These are phyloP conservation scores for Eupithecia insigniata DNA, from an alignment of 2,888 invertebrate species.

Conservation along the genomic window DNA sequence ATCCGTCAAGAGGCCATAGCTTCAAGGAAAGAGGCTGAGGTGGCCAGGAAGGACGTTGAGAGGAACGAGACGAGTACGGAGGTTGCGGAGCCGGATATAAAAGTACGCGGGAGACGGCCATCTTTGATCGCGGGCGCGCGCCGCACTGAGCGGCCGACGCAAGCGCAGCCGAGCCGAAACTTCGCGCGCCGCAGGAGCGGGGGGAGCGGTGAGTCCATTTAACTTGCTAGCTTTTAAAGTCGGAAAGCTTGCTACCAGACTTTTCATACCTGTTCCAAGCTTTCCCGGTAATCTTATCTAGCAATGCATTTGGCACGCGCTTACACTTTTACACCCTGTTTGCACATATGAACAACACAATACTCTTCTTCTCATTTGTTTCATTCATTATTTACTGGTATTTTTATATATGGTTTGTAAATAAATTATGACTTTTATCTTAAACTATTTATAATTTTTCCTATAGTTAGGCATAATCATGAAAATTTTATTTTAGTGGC, in stretches of 20 bases:
- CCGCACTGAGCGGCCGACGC: slow-evolving; percentile 67
- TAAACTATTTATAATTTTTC: neutral
- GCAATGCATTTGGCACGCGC: neutral
- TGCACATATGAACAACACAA: neutral
- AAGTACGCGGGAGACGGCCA: slow-evolving; percentile 62
- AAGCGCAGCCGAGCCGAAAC: slow-evolving; percentile 57
- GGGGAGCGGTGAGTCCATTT: slow-evolving; percentile 74
- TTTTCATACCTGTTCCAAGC: neutral
- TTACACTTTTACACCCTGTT: neutral
- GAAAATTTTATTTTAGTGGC: neutral
- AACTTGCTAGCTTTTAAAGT: slow-evolving; percentile 19
- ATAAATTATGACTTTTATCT: neutral
- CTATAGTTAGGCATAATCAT: neutral
- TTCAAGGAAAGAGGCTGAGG: slow-evolving; percentile 46
- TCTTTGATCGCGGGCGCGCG: slow-evolving; percentile 62
- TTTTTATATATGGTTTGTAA: neutral
- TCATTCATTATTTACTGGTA: neutral
- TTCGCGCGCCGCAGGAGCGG: slow-evolving; percentile 72
- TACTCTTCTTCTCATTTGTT: neutral
- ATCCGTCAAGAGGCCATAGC: slow-evolving; percentile 33
- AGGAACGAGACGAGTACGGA: slow-evolving; percentile 50
- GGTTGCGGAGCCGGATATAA: slow-evolving; percentile 38
- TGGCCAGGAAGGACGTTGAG: slow-evolving; percentile 54
- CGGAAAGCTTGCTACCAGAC: slow-evolving; percentile 8
- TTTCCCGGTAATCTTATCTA: neutral